Conservation (phyloP, 1,140 invertebrate species). For the Nymphalis io region DNA sequence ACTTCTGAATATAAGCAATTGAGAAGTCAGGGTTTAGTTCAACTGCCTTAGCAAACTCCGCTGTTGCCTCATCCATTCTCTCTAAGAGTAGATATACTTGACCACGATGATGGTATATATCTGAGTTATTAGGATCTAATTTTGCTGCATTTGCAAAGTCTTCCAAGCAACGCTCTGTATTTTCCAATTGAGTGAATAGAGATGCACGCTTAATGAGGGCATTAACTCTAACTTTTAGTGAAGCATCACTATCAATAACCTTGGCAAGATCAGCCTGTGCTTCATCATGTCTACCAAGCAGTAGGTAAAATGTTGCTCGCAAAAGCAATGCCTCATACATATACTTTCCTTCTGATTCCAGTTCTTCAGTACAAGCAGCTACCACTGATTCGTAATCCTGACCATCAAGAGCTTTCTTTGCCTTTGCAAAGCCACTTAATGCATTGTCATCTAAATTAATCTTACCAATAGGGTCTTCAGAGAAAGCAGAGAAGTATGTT, state of each 20-base stretch:
- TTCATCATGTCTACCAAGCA: slow-evolving; percentile 86
- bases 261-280: slow-evolving; percentile 88
- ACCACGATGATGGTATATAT: slow-evolving; percentile 88
- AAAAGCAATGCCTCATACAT: slow-evolving; percentile 87
- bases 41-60: slow-evolving; percentile 92
- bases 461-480: slow-evolving; percentile 87
- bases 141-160: slow-evolving; percentile 89
- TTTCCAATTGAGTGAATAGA: slow-evolving; percentile 89
- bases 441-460: slow-evolving; percentile 59
- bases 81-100: slow-evolving; percentile 92
- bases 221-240: slow-evolving; percentile 87
- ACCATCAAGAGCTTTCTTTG: slow-evolving; percentile 84
- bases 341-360: slow-evolving; percentile 81
- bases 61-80: slow-evolving; percentile 88
- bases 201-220: slow-evolving; percentile 95
- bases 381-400: slow-evolving; percentile 91
- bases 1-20: slow-evolving; percentile 93
- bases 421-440: slow-evolving; percentile 83
- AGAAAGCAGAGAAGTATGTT: slow-evolving; percentile 92
- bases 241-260: slow-evolving; percentile 81
- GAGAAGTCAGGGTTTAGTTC: slow-evolving; percentile 90
- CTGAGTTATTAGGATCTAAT: slow-evolving; percentile 89
- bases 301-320: slow-evolving; percentile 90
- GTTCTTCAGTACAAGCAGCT: slow-evolving; percentile 89
- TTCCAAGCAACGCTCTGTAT: slow-evolving; percentile 86